Base-by-base conservation (phyloP, 2,797 vertebrate species). In the Liasis olivaceus region DNA sequence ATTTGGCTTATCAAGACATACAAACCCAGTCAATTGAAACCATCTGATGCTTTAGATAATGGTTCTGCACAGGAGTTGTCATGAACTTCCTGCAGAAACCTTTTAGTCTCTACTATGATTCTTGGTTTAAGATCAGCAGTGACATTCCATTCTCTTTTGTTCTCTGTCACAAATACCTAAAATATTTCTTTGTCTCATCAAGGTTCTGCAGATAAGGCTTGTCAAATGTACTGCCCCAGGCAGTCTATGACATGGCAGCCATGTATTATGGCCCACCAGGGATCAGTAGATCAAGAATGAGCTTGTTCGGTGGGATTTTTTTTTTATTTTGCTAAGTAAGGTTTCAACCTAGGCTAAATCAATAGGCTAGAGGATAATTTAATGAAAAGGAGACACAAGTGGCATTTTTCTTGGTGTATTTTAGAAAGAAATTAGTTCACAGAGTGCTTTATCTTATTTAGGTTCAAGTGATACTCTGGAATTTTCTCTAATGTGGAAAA, bases 381-480 rank as follows among this genome's bases (percentile, higher is more conserved):
- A 97, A 96, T 97, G 96, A 95, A 97, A 97, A 95, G 91, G 95
- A 96, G 87, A 90, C 87, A 94, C 88, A 97, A 96, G 97, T 95
- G 95, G 89, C 63, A 5, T 96, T 97, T 97, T 95, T 93, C 95
- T 96, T 63, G 69, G 94, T 95, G 96, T 96, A 87, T 95, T 88
- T 77, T 94, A 31, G 64, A 95, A 97, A 97, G 94, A 95, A 97
- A 97, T 97, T 97, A 96, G 97, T 97, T 96, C 89, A 90, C 56
- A 88, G 81, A 28, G 88, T 96, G 77, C 91, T 97, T 97, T 95
- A 96, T 97, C 95, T 96, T 97, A 89, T 97, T 97, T 97, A 97
- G 95, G 84, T 92, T 94, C 89, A 59, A 91, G 95, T 96, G 95
- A 96, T 96, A 96, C 59, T 91, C 95, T 92, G 92, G 93, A 95